A percentile compares a stretch with the other conserved stretches of the same genome.
These are phyloP conservation scores for Hanleya hanleyi DNA, from an alignment of 2,888 invertebrate species.

Conservation along the genomic window DNA sequence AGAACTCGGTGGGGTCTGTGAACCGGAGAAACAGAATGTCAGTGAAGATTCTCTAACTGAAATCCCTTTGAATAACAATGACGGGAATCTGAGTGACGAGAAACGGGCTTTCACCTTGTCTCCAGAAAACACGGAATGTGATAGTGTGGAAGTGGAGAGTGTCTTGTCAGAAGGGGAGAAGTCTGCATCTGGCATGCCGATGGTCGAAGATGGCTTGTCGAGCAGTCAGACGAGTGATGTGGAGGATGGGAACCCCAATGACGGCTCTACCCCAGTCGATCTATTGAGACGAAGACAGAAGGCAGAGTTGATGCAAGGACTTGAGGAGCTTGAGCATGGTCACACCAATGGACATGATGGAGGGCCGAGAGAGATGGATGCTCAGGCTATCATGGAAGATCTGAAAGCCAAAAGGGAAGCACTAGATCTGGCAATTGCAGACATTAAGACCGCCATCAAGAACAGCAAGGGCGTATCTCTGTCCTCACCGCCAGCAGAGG, in stretches of 20 bases:
- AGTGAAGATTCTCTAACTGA: constrained; percentile 70
- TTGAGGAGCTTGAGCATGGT: constrained; percentile 23
- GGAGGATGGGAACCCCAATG: constrained; percentile 77
- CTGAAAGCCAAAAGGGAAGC: constrained; percentile 64
- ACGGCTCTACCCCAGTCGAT: constrained; percentile 81
- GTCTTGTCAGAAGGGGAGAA: constrained; percentile 68
- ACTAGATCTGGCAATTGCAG: constrained; percentile 80
- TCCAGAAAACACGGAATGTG: constrained; percentile 94
- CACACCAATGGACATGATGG: constrained; percentile 18
- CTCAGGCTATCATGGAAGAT: constrained; percentile 64
- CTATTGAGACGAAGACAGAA: constrained; percentile 76
- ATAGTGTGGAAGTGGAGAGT: constrained; percentile 89
- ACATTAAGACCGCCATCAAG: constrained; percentile 86
- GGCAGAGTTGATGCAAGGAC: constrained; percentile 54
- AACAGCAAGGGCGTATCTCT: constrained; percentile 76
- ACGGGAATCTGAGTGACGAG: constrained; percentile 75
- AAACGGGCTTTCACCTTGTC: constrained; percentile 91
- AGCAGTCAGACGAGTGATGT: constrained; percentile 95
- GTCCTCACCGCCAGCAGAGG: constrained; percentile 48
- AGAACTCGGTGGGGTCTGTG: constrained; percentile 24
- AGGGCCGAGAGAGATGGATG: constrained; percentile 59
- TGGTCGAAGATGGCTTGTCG: constrained; percentile 93
- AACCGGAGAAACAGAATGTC: constrained; percentile 45
- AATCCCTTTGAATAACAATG: constrained; percentile 73
- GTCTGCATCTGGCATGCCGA: constrained; percentile 80